Percentiles rank a stretch among this genome's conserved stretches.
These are phyloP conservation scores for Temnothorax longispinosus DNA, from an alignment of 1,140 invertebrate species.

Conservation along the genomic window DNA sequence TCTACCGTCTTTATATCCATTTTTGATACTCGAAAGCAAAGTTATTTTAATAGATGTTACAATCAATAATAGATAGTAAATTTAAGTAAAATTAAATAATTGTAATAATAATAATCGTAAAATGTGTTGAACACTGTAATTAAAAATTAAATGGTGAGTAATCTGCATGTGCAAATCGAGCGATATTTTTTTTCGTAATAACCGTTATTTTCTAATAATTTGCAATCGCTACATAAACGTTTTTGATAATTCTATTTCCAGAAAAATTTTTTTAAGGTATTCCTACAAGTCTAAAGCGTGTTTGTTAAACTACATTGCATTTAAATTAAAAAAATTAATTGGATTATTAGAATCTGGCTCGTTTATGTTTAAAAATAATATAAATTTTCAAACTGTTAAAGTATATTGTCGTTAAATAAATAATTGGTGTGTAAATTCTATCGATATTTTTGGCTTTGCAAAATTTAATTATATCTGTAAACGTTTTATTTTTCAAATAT, in stretches of 20 bases:
- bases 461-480: not conserved
- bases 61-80: not conserved
- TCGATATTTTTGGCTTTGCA: not conserved
- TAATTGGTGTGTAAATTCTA: not conserved
- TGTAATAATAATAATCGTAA: not conserved
- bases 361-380: not conserved
- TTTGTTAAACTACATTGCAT: slow-evolving; percentile 6
- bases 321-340: not conserved
- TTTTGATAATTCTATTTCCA: not conserved
- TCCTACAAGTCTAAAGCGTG: not conserved
- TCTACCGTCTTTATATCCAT: not conserved
- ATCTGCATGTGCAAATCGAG: not conserved
- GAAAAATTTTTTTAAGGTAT: not conserved
- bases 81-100: slow-evolving; percentile 10
- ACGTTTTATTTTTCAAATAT: too few relatives aligned
- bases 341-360: not conserved
- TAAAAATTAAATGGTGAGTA: not conserved
- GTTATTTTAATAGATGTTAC: not conserved
- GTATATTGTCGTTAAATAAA: not conserved
- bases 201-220: slow-evolving; percentile 15
- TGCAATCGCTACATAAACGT: not conserved
- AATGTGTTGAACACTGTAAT: not conserved
- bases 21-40: not conserved
- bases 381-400: not conserved
- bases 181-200: slow-evolving; percentile 3